phyloP scores from a whole-genome alignment of 2,797 vertebrate genomes.

The Euphonia xanthogaster region DNA sequence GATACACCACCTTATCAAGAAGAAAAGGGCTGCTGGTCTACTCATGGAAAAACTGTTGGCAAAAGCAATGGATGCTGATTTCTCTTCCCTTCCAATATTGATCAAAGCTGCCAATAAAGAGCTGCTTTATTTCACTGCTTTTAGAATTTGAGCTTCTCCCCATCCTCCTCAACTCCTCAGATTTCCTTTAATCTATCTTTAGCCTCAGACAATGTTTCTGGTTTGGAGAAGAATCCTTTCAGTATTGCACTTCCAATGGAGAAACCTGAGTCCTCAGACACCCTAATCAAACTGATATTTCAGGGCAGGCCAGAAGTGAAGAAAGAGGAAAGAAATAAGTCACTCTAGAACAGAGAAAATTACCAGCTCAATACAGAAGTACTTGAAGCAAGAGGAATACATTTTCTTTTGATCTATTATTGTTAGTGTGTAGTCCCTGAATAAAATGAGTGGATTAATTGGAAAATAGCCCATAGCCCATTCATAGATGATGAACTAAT shows the following conservation, averaged over 20 bases:
- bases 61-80: neutral
- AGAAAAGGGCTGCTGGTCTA: neutral
- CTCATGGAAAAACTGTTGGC: neutral
- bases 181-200: neutral
- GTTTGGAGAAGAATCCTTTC: neutral
- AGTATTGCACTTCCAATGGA: neutral
- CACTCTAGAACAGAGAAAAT: neutral
- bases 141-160: neutral
- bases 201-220: neutral
- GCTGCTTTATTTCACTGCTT: neutral
- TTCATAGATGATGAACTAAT: neutral
- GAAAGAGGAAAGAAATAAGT: neutral
- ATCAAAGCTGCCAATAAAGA: neutral
- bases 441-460: constrained; percentile 26
- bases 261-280: neutral
- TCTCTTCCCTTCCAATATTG: neutral
- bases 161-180: neutral
- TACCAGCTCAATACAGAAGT: neutral
- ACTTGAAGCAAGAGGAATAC: neutral
- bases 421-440: neutral
- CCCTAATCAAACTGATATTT: neutral
- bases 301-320: neutral
- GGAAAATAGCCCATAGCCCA: neutral
- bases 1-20: neutral
- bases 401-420: constrained; percentile 24